Evolutionary conservation across 2,888 invertebrate species (phyloP).

Genomic region (Apamea epomidion): DNA sequence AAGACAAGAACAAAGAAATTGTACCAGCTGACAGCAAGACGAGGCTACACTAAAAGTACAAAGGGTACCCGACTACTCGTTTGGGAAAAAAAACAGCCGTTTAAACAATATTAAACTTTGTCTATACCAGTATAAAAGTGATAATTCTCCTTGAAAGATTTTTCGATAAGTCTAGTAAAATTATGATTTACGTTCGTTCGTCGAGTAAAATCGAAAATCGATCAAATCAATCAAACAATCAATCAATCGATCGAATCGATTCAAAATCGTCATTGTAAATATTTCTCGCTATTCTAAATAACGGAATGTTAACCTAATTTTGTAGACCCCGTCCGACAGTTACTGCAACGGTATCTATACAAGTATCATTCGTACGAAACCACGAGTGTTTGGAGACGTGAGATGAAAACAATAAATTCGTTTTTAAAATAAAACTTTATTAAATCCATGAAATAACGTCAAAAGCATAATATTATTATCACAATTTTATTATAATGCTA

Average conservation of each 20-base stretch:
- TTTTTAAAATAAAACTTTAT: background rate
- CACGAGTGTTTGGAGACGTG: slow-evolving; percentile 4
- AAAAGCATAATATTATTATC: background rate
- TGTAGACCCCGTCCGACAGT: background rate
- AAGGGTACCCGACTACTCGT: background rate
- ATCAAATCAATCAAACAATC: too few species aligned
- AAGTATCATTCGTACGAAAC: slow-evolving; percentile 17
- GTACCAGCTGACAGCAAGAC: background rate
- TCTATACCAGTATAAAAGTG: background rate
- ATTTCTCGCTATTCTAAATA: slow-evolving; percentile 7
- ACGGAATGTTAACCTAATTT: slow-evolving; percentile 25
- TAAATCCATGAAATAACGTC: background rate
- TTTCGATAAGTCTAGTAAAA: background rate
- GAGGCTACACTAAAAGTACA: background rate
- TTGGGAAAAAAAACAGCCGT: background rate
- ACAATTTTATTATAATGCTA: background rate
- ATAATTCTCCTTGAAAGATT: background rate
- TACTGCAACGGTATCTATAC: slow-evolving; percentile 21
- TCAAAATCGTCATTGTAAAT: slow-evolving; percentile 1
- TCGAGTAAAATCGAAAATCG: too few species aligned
- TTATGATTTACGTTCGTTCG: background rate
- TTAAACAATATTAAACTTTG: background rate
- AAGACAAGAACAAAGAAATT: background rate
- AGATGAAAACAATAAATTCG: background rate
- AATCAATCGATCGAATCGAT: too few species aligned